Conservation (phyloP, 2,113 vertebrate genomes). For the Hypocryptadius cinnamomeus region DNA sequence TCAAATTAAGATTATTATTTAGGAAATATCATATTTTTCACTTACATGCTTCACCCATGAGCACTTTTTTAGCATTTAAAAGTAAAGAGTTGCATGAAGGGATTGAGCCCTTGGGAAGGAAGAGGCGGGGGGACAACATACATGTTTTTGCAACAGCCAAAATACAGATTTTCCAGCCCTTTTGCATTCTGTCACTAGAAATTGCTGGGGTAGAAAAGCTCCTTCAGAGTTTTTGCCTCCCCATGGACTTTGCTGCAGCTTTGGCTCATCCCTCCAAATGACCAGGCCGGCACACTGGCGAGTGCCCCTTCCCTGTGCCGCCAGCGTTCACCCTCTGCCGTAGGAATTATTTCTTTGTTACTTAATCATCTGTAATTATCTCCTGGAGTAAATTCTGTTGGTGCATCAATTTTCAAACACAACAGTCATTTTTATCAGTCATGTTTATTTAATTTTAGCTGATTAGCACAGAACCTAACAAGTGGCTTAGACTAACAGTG, state of each 20-base stretch:
- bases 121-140: not conserved
- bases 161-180: not conserved
- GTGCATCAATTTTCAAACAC: conserved; percentile 60
- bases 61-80: not conserved
- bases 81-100: fast-evolving
- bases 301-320: not conserved
- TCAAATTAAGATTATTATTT: not conserved
- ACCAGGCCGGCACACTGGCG: fast-evolving
- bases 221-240: not conserved
- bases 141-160: not conserved
- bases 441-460: conserved; percentile 60
- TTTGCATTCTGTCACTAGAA: not conserved
- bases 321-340: not conserved
- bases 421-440: conserved; percentile 51
- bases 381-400: conserved; percentile 45
- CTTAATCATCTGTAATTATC: conserved; percentile 45
- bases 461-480: conserved; percentile 57
- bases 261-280: not conserved
- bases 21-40: fast-evolving
- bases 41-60: not conserved
- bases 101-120: not conserved
- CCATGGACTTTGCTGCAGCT: not conserved
- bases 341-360: conserved; percentile 23
- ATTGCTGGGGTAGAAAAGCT: not conserved
- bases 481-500: conserved; percentile 58